Conservation (phyloP, 1,140 invertebrate genomes). For the Tetramorium simillimum region DNA sequence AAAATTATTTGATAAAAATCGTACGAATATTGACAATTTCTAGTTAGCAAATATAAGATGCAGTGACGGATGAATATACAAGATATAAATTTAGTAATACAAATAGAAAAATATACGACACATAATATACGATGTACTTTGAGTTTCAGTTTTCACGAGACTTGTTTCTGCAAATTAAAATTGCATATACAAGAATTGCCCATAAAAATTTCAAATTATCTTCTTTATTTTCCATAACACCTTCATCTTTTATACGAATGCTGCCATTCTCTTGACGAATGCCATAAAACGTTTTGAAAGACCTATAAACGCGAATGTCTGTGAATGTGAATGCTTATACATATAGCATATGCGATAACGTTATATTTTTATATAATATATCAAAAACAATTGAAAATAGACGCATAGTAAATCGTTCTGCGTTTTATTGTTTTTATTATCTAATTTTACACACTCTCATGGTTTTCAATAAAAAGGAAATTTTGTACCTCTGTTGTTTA, state of each 20-base stretch:
- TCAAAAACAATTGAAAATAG: background rate
- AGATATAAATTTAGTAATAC: background rate
- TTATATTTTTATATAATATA: background rate
- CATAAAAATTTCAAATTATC: background rate
- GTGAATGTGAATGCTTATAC: background rate
- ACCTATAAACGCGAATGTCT: background rate
- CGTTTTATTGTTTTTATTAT: constrained; percentile 2
- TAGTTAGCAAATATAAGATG: constrained; percentile 2
- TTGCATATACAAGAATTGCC: background rate
- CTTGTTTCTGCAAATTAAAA: background rate
- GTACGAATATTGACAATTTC: constrained; percentile 10
- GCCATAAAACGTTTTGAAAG: background rate
- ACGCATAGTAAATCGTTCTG: background rate
- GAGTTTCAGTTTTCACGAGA: background rate
- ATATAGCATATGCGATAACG: too few relatives aligned
- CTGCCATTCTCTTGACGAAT: background rate
- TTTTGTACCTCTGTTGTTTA: constrained; percentile 4
- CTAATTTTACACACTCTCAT: background rate
- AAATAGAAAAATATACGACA: background rate
- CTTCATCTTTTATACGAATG: background rate
- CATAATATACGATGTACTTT: background rate
- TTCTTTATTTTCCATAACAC: constrained; percentile 2
- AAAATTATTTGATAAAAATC: background rate
- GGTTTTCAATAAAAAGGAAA: background rate
- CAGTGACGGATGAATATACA: background rate